Evolutionary conservation across 2,888 invertebrate species (phyloP).

Genomic region (Leptinotarsa juncta): DNA sequence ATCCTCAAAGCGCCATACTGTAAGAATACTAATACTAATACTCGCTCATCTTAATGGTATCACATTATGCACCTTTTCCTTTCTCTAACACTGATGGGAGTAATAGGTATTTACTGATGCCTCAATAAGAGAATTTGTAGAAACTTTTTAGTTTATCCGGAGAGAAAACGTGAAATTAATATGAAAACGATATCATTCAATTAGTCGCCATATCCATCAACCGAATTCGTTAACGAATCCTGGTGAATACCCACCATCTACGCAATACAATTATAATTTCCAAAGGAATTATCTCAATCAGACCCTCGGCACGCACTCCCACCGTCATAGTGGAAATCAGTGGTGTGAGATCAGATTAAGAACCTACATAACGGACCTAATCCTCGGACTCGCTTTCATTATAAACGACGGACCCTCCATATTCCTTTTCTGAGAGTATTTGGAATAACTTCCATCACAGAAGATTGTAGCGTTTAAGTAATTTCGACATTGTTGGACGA

Average conservation of each 20-base stretch:
- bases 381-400: constrained; percentile 21
- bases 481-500: constrained; percentile 18
- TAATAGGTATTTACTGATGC: no score
- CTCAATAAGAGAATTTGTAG: no score
- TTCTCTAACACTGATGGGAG: no score
- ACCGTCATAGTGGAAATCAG: constrained; percentile 32
- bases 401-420: constrained; percentile 8
- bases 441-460: constrained; percentile 17
- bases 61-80: no score
- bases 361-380: constrained; percentile 14
- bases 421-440: constrained; percentile 1
- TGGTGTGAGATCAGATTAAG: constrained; percentile 21
- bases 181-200: background rate
- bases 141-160: no score
- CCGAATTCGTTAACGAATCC: background rate
- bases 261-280: constrained; percentile 37
- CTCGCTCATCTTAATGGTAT: no score
- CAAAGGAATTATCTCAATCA: constrained; percentile 41
- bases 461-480: constrained; percentile 14
- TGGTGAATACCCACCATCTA: constrained; percentile 28
- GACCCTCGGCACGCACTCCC: constrained; percentile 29
- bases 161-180: background rate
- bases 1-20: no score
- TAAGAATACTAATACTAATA: no score
- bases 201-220: background rate